Conservation (phyloP, 2,797 vertebrate genomes). For the Myiothlypis coronata region DNA sequence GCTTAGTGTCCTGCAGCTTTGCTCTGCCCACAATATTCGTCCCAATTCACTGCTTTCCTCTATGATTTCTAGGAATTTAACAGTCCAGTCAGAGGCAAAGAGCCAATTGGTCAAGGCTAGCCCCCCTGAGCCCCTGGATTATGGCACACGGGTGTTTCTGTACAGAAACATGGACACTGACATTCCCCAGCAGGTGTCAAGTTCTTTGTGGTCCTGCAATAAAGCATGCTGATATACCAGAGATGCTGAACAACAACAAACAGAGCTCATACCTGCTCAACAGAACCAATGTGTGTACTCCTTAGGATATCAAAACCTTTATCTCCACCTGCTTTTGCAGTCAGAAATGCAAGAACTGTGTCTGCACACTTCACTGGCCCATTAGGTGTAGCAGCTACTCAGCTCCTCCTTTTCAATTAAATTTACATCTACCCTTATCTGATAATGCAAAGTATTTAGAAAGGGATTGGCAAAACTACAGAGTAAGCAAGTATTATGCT, state of each 20-base stretch:
- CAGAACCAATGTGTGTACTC: fast-evolving
- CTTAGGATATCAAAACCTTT: background rate
- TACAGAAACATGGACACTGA: background rate
- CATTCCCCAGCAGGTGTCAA: background rate
- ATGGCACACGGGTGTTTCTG: fast-evolving
- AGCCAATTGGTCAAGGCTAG: background rate
- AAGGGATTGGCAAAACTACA: background rate
- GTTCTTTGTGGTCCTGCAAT: background rate
- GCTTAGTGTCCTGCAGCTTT: background rate
- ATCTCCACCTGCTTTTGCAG: background rate
- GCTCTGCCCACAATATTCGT: background rate
- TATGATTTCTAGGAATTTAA: background rate
- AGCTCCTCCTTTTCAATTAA: background rate
- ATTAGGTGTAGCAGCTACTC: background rate
- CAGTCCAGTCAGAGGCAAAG: background rate
- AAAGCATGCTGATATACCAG: background rate
- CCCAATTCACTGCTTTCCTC: background rate
- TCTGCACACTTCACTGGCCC: background rate
- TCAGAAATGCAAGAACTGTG: background rate
- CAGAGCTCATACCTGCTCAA: background rate
- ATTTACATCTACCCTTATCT: background rate
- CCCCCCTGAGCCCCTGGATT: background rate
- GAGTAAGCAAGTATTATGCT: background rate
- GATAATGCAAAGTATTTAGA: background rate
- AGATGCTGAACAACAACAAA: background rate